Conservation (phyloP, 2,113 vertebrate genomes). For the Calonectris borealis region DNA sequence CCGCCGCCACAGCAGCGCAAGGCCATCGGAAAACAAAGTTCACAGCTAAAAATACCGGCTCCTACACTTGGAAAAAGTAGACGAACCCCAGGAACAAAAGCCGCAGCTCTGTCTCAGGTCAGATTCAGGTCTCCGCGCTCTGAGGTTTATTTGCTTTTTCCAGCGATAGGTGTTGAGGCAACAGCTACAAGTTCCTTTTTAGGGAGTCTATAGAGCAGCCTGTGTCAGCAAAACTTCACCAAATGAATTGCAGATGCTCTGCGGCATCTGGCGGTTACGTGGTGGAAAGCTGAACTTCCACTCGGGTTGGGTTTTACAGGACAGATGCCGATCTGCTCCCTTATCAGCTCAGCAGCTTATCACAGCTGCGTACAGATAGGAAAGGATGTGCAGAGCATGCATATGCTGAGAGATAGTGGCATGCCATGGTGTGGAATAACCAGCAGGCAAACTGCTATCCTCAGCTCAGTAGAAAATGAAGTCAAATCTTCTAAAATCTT, state of each 20-base stretch:
- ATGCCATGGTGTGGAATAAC: not conserved
- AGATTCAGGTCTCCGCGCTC: accelerated
- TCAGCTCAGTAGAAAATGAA: not conserved
- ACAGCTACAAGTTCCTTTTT: not conserved
- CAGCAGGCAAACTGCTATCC: not conserved
- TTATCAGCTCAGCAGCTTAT: constrained; percentile 26
- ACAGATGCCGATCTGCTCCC: not conserved
- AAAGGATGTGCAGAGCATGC: not conserved
- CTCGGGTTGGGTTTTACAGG: not conserved
- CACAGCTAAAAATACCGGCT: not conserved
- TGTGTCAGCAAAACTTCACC: not conserved
- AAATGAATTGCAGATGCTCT: not conserved
- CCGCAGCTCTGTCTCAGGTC: not conserved
- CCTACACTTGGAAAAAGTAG: constrained; percentile 12
- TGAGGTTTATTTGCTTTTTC: not conserved
- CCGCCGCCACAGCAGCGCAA: not conserved
- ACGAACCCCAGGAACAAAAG: not conserved
- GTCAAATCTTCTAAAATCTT: not conserved
- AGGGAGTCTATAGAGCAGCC: not conserved
- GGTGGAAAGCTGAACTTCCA: constrained; percentile 8
- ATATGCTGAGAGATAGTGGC: not conserved
- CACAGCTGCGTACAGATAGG: not conserved
- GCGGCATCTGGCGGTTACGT: not conserved
- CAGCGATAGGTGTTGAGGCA: not conserved
- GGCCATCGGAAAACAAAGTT: not conserved